phyloP scores from a whole-genome alignment of 2,113 vertebrate genomes.

The Motacilla tschutschensis region DNA sequence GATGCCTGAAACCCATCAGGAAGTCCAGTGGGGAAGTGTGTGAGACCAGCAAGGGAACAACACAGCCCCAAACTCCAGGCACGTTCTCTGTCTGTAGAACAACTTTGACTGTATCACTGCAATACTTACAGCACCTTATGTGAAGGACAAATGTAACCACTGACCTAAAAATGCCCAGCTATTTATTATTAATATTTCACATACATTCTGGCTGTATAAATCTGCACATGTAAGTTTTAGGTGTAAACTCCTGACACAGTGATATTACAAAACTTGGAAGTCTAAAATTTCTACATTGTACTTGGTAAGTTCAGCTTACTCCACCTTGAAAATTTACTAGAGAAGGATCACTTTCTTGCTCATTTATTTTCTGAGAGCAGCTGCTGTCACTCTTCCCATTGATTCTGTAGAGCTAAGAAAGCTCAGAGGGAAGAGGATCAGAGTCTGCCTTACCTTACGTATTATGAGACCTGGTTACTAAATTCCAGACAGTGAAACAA shows the following conservation, averaged over 20 bases:
- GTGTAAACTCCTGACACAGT: not conserved
- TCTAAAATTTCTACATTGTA: not conserved
- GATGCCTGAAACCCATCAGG: not conserved
- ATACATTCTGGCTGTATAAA: not conserved
- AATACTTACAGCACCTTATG: fast-evolving
- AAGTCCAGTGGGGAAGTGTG: not conserved
- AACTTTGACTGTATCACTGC: not conserved
- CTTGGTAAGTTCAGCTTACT: not conserved
- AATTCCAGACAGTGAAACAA: not conserved
- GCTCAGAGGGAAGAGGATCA: not conserved
- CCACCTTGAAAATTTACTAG: not conserved
- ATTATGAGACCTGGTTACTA: not conserved
- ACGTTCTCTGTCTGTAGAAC: not conserved
- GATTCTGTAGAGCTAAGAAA: not conserved
- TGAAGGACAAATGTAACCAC: not conserved
- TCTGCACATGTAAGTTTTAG: not conserved
- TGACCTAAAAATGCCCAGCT: not conserved
- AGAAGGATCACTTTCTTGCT: not conserved
- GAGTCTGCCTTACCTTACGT: not conserved
- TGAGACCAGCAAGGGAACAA: not conserved
- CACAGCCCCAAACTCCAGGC: not conserved
- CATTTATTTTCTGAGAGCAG: not conserved
- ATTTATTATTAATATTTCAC: not conserved
- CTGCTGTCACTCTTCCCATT: not conserved
- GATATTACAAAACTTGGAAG: not conserved